Base-by-base conservation (phyloP, 2,888 invertebrate species). In the Dasysyrphus tricinctus region DNA sequence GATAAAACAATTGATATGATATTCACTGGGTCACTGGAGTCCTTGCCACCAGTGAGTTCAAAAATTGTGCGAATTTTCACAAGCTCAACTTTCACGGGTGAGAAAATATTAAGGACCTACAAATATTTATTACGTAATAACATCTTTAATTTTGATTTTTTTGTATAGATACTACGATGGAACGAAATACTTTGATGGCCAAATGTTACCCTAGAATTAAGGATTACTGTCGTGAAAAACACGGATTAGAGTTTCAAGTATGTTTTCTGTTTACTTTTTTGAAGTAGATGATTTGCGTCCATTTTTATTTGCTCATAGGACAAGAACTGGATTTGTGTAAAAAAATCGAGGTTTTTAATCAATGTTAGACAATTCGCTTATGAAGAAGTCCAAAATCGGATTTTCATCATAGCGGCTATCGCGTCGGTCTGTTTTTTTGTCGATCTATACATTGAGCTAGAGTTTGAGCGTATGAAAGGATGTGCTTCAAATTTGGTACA, bases 61-160 rank as follows among this genome's bases (percentile, higher is more conserved):
- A 99, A 98, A 94, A 98, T 99, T 90, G 99, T 99, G 34, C 94
- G 99, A 89, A 99, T 99, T 90, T 99, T 99, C 92, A 99, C 98
- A 84, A 98, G 98, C 91, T 99, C 99, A 0, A 99, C 99, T 0
- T 99, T 99, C 91, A 99, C 99, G 90, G 99, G 98, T 98, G 93
- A 92, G 89, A 89, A 77, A 47, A 49, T 6, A 29, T 47, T n/a
- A 34, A 32, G 47, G 34, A 29, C 61, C 12, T 49, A 51, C 47
- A 67, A 65, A 63, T 67, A 51, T 29, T 7, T 44, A 24, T 74
- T 75, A 87, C 69, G 70, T 67, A 69, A 84, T 32, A 61, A 51
- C 37, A n/a, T n/a, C n/a, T n/a, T n/a, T n/a, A n/a, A n/a, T n/a
- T 77, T 37, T 51, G 54, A 12, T 29, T 37, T 42, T 44, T 47